Evolutionary conservation across 1,140 invertebrate genomes (phyloP).

Genomic region (Forficula auricularia): DNA sequence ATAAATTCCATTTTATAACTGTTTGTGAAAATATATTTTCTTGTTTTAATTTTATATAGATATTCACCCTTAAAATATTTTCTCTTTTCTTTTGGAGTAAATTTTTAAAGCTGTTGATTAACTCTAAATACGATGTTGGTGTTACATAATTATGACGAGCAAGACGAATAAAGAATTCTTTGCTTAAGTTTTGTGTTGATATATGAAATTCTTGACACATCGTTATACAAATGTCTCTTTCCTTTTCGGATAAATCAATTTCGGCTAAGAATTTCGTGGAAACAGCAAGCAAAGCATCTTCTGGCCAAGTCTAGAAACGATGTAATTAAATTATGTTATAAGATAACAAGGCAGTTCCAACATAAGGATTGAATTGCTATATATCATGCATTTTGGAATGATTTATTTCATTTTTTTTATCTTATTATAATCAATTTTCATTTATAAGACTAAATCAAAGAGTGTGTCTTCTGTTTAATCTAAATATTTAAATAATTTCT

Average conservation of each 20-base stretch:
- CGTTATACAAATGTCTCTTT: constrained; percentile 52
- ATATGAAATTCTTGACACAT: constrained; percentile 87
- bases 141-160: constrained; percentile 78
- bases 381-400: too few relatives aligned
- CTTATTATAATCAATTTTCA: too few relatives aligned
- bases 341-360: too few relatives aligned
- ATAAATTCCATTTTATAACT: too few relatives aligned
- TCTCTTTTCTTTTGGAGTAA: constrained; percentile 56
- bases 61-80: constrained; percentile 15
- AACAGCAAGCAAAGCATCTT: constrained; percentile 80
- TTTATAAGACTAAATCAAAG: too few relatives aligned
- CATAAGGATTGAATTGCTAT: too few relatives aligned
- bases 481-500: too few relatives aligned
- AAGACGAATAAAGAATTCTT: constrained; percentile 49
- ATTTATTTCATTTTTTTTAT: too few relatives aligned
- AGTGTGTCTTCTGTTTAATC: too few relatives aligned
- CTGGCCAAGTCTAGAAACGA: constrained; percentile 60
- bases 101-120: constrained; percentile 81
- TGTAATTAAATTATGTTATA: constrained; percentile 10
- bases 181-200: constrained; percentile 56
- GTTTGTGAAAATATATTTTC: too few relatives aligned
- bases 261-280: constrained; percentile 72
- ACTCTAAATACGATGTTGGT: constrained; percentile 81
- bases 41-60: too few relatives aligned
- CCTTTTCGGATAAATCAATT: constrained; percentile 57